These are phyloP conservation scores for Athalia circularis DNA, from an alignment of 2,888 invertebrate genomes.

Conservation along the genomic window DNA sequence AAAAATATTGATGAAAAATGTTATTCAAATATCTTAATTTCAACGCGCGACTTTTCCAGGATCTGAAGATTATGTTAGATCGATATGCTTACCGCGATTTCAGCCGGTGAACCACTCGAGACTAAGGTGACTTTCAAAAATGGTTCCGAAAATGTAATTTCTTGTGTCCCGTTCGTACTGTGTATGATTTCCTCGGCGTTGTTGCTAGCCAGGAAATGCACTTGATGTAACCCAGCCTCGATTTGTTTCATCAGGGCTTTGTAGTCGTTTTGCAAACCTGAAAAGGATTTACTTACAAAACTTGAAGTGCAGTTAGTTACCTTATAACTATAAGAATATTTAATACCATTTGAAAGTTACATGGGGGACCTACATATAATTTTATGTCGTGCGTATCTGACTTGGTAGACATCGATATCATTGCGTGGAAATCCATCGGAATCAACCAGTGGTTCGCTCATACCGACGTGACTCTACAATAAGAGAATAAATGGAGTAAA, in stretches of 20 bases:
- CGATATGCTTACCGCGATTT: slow-evolving; percentile 80
- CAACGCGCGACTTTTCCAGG: background rate
- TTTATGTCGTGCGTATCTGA: slow-evolving; percentile 89
- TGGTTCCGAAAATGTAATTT: slow-evolving; percentile 69
- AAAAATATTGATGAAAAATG: slow-evolving; percentile 45
- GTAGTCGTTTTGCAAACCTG: slow-evolving; percentile 93
- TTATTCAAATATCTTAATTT: background rate
- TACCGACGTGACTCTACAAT: slow-evolving; percentile 85
- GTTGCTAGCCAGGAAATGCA: slow-evolving; percentile 76
- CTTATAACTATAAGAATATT: background rate
- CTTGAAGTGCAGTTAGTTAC: background rate
- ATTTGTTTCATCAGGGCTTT: slow-evolving; percentile 89
- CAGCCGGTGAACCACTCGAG: slow-evolving; percentile 88
- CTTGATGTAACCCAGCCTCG: slow-evolving; percentile 83
- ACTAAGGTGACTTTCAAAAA: slow-evolving; percentile 86
- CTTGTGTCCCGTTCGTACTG: slow-evolving; percentile 55
- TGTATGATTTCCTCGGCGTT: slow-evolving; percentile 51
- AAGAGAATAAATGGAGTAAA: slow-evolving; percentile 34
- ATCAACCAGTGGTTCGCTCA: slow-evolving; percentile 91
- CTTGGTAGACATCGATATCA: slow-evolving; percentile 94
- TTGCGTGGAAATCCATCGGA: slow-evolving; percentile 89
- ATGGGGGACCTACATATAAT: slow-evolving; percentile 85
- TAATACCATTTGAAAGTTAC: background rate
- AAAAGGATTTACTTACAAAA: slow-evolving; percentile 31
- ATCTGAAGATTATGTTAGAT: background rate